Conservation (phyloP, 2,797 vertebrate genomes). For the Galagoides demidoff region DNA sequence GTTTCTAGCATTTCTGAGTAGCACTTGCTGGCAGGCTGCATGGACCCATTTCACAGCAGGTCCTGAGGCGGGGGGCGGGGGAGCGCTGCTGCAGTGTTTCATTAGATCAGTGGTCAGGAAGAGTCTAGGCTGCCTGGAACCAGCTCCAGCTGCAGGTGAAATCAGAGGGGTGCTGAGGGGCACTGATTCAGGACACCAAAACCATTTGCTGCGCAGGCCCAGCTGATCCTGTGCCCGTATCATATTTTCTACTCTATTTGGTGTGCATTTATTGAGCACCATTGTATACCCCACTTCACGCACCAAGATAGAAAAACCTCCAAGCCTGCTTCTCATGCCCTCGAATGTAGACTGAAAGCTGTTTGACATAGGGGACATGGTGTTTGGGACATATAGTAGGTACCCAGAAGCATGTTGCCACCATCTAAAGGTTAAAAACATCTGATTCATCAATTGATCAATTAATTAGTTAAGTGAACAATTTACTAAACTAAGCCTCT, state of each 20-base stretch:
- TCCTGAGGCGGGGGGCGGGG: not conserved
- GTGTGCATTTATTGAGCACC: not conserved
- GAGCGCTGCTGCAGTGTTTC: not conserved
- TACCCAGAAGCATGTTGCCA: not conserved
- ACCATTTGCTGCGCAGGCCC: not conserved
- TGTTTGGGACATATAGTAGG: not conserved
- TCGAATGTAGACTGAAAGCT: not conserved
- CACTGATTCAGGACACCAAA: not conserved
- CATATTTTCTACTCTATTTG: not conserved
- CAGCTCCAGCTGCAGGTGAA: accelerated
- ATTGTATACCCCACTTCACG: not conserved
- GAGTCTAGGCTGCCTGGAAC: not conserved
- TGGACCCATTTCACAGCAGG: not conserved
- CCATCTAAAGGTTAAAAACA: constrained; percentile 75
- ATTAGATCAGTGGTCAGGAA: accelerated
- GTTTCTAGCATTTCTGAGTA: not conserved
- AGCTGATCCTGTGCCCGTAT: not conserved
- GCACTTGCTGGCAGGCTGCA: not conserved
- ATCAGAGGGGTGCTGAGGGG: not conserved
- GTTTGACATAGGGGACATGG: not conserved
- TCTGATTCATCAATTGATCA: not conserved
- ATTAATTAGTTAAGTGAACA: constrained; percentile 47
- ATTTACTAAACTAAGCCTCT: constrained; percentile 57
- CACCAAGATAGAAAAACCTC: not conserved
- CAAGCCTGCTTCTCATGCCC: not conserved